Base-by-base conservation (phyloP, 2,797 vertebrate genomes). In the Sebastes hopkinsi region DNA sequence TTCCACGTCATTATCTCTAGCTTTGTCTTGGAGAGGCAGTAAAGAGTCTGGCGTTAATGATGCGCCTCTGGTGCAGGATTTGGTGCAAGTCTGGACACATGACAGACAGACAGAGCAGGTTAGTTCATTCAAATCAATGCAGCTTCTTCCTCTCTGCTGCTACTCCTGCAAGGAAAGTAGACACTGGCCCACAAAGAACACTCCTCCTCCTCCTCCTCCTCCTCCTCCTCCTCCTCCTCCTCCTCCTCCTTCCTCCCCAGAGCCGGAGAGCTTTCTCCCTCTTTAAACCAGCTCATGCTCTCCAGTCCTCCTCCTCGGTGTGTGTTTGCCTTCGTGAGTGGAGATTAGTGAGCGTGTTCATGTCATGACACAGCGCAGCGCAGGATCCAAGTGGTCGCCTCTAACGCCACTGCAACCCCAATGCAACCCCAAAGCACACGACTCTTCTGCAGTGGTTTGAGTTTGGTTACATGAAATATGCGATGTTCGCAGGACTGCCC, bases 401-500 rank as follows among this genome's bases (percentile, higher is more conserved):
- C 75, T 82, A 66, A 89, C 87, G 85, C 89, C 88, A 85, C 89
- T 66, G 82, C 77, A 82, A 54, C 81, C 79, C 82, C 82, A 64
- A 64, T 66, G 83, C 77, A 82, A 54, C 81, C 79, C 82, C 82
- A 64, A 64, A 81, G 87, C 84, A 74, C 80, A 58, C 69, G 58
- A 85, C 82, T 84, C 84, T 85, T 89, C 85, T 65, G 67, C 80
- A 82, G 74, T 75, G 79, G 71, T 80, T 78, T 74, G 83, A 72
- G 75, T 85, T 87, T 80, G 89, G 79, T 85, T 90, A 83, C 90
- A 90, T 92, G 93, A 97, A 97, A 94, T 95, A 98, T 99, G 97
- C 95, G 86, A 95, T 96, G 95, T 90, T 90, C 89, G 86, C 95
- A 75, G 94, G 91, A 90, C 88, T 87, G 93, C 93, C 94, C 96